Conservation (phyloP, 2,888 invertebrate species). For the Epiblema foenella region DNA sequence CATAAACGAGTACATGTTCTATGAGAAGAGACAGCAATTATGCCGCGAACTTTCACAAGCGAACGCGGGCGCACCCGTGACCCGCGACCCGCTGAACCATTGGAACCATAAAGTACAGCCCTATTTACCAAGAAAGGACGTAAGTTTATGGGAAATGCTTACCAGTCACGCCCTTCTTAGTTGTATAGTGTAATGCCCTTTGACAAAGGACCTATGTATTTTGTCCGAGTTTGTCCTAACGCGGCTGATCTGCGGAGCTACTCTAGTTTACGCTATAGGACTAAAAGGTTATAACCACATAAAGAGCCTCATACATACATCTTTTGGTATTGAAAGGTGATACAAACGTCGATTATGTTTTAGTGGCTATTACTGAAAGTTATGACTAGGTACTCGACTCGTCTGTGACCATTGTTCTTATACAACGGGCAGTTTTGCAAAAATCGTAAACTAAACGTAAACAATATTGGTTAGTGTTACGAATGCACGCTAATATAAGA, state of each 20-base stretch:
- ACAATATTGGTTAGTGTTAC: not conserved
- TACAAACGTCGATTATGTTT: not conserved
- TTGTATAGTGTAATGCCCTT: not conserved
- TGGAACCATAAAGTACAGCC: not conserved
- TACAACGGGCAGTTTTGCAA: not conserved
- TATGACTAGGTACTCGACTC: conserved; percentile 1
- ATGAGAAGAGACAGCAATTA: conserved; percentile 27
- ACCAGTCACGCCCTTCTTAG: not conserved
- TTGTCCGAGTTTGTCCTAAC: not conserved
- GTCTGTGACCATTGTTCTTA: not conserved
- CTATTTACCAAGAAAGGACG: not conserved
- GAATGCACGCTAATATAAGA: no score
- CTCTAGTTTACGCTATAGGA: not conserved
- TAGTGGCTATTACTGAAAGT: not conserved
- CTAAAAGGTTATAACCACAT: not conserved
- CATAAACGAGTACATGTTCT: not conserved
- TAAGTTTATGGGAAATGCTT: not conserved
- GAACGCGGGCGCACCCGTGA: conserved; percentile 36
- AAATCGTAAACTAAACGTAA: not conserved
- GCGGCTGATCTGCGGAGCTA: not conserved
- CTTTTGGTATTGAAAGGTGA: not conserved
- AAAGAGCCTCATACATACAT: not conserved
- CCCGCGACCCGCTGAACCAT: not conserved
- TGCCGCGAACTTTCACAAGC: conserved; percentile 43
- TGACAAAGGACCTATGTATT: not conserved